A percentile compares a stretch with the other conserved stretches of the same genome.
Evolutionary conservation across 2,888 invertebrate species (phyloP).

Genomic region (Matsumyia berberina): DNA sequence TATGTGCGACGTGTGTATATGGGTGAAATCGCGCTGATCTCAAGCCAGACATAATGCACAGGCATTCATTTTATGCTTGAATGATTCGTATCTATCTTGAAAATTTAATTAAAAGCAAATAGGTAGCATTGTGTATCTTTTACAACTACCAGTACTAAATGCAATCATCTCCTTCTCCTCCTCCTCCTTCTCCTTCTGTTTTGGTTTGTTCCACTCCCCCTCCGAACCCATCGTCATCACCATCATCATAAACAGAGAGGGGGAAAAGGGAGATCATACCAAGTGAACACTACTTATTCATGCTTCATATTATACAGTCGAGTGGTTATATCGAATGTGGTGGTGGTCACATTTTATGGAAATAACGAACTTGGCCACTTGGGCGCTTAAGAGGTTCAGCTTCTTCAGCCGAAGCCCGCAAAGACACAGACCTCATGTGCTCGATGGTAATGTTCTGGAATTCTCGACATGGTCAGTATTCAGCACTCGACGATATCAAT

Average conservation of each 20-base stretch:
- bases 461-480: constrained; percentile 70
- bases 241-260: background rate
- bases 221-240: background rate
- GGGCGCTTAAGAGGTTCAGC: constrained; percentile 70
- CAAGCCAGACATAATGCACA: constrained; percentile 70
- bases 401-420: background rate
- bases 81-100: constrained; percentile 75
- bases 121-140: constrained; percentile 72
- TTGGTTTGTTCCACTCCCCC: constrained; percentile 44
- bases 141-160: constrained; percentile 66
- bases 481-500: constrained; percentile 13
- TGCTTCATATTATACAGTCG: constrained; percentile 76
- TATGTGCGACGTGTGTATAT: constrained; percentile 36
- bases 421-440: constrained; percentile 36
- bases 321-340: constrained; percentile 72
- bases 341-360: constrained; percentile 71
- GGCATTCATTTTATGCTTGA: constrained; percentile 74
- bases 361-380: constrained; percentile 74
- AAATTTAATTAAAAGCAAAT: constrained; percentile 77
- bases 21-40: constrained; percentile 65
- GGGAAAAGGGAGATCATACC: background rate
- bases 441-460: constrained; percentile 74
- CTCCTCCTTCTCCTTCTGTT: background rate
- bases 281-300: constrained; percentile 62
- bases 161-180: constrained; percentile 65